phyloP scores from a whole-genome alignment of 2,888 invertebrate genomes.

The Luperina nickerlii region DNA sequence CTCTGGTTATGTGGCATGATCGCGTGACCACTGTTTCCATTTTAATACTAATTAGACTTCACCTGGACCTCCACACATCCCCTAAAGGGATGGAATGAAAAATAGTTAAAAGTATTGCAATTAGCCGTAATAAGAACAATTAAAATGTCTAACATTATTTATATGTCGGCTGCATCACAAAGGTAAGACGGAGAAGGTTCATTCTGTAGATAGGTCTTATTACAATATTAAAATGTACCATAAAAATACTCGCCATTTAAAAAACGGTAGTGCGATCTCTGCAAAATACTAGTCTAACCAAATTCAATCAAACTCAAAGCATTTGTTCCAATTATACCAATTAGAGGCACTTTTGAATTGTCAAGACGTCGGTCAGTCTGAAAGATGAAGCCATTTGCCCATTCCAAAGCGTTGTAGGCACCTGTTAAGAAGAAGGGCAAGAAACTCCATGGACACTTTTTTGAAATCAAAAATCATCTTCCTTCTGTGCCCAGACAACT shows the following conservation, averaged over 20 bases:
- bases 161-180: conserved; percentile 12
- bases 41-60: conserved; percentile 34
- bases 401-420: background rate
- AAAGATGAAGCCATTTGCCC: background rate
- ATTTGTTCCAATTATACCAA: background rate
- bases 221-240: background rate
- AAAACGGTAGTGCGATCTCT: background rate
- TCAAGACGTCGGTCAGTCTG: background rate
- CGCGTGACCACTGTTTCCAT: conserved; percentile 10
- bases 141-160: conserved; percentile 53
- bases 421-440: background rate
- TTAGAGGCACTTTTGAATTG: background rate
- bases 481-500: background rate
- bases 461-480: background rate
- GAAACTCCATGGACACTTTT: background rate
- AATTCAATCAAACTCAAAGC: background rate
- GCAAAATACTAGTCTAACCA: background rate
- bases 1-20: background rate
- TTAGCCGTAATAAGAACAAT: conserved; percentile 47
- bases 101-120: conserved; percentile 51
- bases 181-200: conserved; percentile 20
- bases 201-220: background rate
- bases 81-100: conserved; percentile 40
- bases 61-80: conserved; percentile 22
- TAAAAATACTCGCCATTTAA: background rate